Evolutionary conservation across 1,140 invertebrate species (phyloP).

Genomic region (Reticulitermes speratus): DNA sequence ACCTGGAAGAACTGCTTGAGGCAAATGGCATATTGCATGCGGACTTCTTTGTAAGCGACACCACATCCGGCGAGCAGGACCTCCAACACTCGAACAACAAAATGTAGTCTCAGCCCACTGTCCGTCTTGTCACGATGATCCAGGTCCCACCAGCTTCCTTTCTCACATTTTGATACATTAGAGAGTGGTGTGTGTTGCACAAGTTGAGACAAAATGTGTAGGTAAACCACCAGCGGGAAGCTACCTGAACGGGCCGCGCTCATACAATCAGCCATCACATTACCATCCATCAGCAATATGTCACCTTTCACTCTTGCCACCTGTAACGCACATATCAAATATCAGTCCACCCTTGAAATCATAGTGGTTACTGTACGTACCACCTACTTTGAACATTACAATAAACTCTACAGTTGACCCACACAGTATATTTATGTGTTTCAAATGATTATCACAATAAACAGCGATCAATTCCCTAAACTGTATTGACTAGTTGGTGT

Average conservation of each 20-base stretch:
- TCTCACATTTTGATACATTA: neutral
- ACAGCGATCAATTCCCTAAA: too few relatives aligned
- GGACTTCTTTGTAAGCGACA: neutral
- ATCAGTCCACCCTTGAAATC: neutral
- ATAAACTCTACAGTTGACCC: too few relatives aligned
- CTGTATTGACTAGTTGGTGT: too few relatives aligned
- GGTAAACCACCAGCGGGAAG: neutral
- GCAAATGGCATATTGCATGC: neutral
- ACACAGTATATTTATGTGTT: too few relatives aligned
- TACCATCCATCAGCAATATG: neutral
- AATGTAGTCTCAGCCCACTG: neutral
- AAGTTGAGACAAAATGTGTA: neutral
- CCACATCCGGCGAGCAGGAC: neutral
- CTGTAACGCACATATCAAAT: neutral
- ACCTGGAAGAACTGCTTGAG: constrained; percentile 3
- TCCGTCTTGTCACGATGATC: neutral
- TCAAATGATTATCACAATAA: too few relatives aligned
- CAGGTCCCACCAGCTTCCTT: neutral
- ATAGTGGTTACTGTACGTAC: too few relatives aligned
- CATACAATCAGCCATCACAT: neutral
- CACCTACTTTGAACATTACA: too few relatives aligned
- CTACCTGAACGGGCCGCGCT: neutral
- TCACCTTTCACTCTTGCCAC: neutral
- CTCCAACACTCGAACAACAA: neutral
- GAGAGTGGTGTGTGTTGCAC: neutral